These are phyloP conservation scores for Phymorhynchus buccinoides DNA, from an alignment of 1,140 invertebrate species.

Conservation along the genomic window DNA sequence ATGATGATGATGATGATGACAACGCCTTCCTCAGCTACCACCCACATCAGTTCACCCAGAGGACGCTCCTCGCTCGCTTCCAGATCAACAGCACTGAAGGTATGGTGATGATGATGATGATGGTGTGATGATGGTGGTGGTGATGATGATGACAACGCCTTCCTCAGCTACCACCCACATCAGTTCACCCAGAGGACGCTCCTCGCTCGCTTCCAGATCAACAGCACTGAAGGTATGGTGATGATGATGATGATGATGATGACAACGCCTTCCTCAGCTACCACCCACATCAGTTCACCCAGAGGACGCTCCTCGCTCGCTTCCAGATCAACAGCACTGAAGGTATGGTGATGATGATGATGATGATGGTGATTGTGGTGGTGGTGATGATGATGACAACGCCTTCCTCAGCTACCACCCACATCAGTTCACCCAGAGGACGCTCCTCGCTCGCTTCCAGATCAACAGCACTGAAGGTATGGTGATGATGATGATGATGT, in stretches of 20 bases:
- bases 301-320: constrained; percentile 73
- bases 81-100: constrained; percentile 69
- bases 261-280: constrained; percentile 75
- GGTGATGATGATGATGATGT: too few relatives aligned
- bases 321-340: constrained; percentile 76
- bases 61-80: constrained; percentile 74
- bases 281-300: constrained; percentile 72
- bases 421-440: constrained; percentile 72
- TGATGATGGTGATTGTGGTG: too few relatives aligned
- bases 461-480: too few relatives aligned
- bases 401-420: constrained; percentile 74
- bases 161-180: constrained; percentile 73
- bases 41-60: constrained; percentile 72
- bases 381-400: too few relatives aligned
- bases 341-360: too few relatives aligned
- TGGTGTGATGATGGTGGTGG: background rate
- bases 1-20: constrained; percentile 68
- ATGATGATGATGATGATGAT: too few relatives aligned
- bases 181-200: constrained; percentile 74
- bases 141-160: constrained; percentile 76
- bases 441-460: constrained; percentile 74
- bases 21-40: constrained; percentile 75
- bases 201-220: constrained; percentile 74
- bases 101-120: background rate
- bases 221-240: too few relatives aligned